Evolutionary conservation across 2,888 invertebrate species (phyloP).

Genomic region (Cheilosia soror): DNA sequence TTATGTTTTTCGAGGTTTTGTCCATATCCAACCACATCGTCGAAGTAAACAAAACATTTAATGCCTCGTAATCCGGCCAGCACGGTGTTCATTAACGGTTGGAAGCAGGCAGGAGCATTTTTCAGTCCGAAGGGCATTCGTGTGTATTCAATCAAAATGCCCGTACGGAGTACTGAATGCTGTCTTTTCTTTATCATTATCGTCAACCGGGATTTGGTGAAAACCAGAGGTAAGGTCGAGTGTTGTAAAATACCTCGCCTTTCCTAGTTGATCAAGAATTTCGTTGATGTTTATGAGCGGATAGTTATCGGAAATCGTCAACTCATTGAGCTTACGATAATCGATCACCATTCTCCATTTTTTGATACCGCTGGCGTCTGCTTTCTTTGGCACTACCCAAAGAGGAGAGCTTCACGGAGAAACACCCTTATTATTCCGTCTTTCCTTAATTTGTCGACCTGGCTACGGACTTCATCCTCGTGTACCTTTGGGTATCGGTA

Average conservation of each 20-base stretch:
- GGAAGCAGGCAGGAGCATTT: constrained; percentile 23
- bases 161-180: constrained; percentile 11
- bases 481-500: constrained; percentile 6
- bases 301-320: constrained; percentile 34
- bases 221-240: constrained; percentile 19
- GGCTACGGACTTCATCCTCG: not conserved
- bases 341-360: constrained; percentile 46
- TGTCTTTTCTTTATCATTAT: constrained; percentile 14
- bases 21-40: constrained; percentile 21
- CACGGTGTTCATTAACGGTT: constrained; percentile 35
- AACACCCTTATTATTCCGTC: constrained; percentile 4
- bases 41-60: constrained; percentile 33
- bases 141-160: constrained; percentile 4
- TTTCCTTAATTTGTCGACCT: constrained; percentile 7
- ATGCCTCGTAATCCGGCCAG: constrained; percentile 23
- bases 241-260: constrained; percentile 22
- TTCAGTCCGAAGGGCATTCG: constrained; percentile 17
- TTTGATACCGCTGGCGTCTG: constrained; percentile 10
- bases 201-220: constrained; percentile 22
- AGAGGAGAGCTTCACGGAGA: constrained; percentile 27
- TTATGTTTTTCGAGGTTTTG: constrained; percentile 31
- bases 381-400: constrained; percentile 24
- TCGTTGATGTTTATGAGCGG: constrained; percentile 22
- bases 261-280: constrained; percentile 38
- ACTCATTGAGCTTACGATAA: constrained; percentile 33